phyloP scores from a whole-genome alignment of 1,140 invertebrate genomes.

The Drosophila pseudoobscura region DNA sequence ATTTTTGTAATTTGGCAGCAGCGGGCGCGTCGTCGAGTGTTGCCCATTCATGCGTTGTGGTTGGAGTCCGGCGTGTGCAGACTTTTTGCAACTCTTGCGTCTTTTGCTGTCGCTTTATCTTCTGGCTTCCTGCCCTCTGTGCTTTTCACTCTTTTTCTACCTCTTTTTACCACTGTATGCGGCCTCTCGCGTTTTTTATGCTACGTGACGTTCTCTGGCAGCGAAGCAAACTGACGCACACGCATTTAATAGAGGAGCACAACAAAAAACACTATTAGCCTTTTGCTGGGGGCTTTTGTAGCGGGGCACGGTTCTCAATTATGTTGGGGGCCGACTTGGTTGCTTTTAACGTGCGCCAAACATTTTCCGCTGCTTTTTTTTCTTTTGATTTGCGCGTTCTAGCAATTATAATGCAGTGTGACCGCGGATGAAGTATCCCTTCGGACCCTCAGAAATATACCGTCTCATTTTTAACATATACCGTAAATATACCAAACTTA shows the following conservation, averaged over 20 bases:
- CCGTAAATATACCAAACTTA: no score
- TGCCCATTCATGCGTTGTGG: constrained; percentile 63
- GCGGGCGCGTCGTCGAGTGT: constrained; percentile 20
- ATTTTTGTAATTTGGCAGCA: constrained; percentile 63
- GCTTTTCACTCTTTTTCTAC: constrained; percentile 45
- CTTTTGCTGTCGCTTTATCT: constrained; percentile 39
- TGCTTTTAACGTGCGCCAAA: constrained; percentile 47
- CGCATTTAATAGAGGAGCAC: constrained; percentile 37
- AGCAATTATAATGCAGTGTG: no score
- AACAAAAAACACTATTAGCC: constrained; percentile 40
- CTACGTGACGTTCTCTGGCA: constrained; percentile 60
- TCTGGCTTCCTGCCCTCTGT: constrained; percentile 31
- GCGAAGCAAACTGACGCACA: constrained; percentile 43
- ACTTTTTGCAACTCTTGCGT: constrained; percentile 26
- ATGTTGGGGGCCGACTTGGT: constrained; percentile 15
- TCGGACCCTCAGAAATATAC: no score
- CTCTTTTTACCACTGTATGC: constrained; percentile 15
- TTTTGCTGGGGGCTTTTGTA: constrained; percentile 8
- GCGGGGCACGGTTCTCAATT: constrained; percentile 14
- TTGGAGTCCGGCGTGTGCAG: constrained; percentile 31
- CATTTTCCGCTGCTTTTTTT: constrained; percentile 50
- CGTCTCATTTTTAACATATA: no score
- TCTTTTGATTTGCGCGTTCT: constrained; percentile 32
- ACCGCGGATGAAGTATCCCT: no score
- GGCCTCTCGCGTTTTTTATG: constrained; percentile 55